Base-by-base conservation (phyloP, 2,797 vertebrate species). In the Lophius americanus region DNA sequence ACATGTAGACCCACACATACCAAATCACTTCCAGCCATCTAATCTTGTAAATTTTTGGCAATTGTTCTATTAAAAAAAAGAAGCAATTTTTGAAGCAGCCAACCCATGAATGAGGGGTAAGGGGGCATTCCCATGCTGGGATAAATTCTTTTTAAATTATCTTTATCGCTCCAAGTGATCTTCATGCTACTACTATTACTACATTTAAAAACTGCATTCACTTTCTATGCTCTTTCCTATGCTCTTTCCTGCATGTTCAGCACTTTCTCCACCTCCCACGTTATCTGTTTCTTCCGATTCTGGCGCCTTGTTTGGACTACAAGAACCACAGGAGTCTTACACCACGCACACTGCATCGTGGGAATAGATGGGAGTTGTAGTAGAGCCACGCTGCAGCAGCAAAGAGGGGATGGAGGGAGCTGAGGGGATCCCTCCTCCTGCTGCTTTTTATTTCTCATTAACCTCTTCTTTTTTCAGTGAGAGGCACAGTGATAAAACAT, bases 41-140 rank as follows among this genome's bases (percentile, higher is more conserved):
- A 75, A 85, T 89, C 88, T 87, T 82, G 86, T 88, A 84, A 78
- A 39, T 55, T 75, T 75, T 79, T 85, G 74, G 75, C 70, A 74
- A 67, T 43, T 4, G 10, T 71, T 68, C 67, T 32, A 79, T 74
- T 88, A 85, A 85, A 83, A 52, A 33, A 12, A 36, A 42, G 41
- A 38, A 84, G 70, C 54, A 51, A 67, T 67, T 64, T 41, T 23
- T 23, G 23, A 74, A 62, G 63, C 75, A 72, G 64, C 58, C 70
- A 60, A 73, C 39, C 65, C 53, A 46, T 74, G 75, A 83, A 83
- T 11, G 60, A 77, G 65, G 47, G 79, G 70, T 55, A 5, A 35
- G 70, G 70, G 70, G 70, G 64, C 14, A 41, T 85, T 90, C 81
- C 82, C 83, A 84, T 76, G 76, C 43, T 67, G 64, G 58, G 61